phyloP scores from a whole-genome alignment of 2,888 invertebrate species.

The Timandra comae region DNA sequence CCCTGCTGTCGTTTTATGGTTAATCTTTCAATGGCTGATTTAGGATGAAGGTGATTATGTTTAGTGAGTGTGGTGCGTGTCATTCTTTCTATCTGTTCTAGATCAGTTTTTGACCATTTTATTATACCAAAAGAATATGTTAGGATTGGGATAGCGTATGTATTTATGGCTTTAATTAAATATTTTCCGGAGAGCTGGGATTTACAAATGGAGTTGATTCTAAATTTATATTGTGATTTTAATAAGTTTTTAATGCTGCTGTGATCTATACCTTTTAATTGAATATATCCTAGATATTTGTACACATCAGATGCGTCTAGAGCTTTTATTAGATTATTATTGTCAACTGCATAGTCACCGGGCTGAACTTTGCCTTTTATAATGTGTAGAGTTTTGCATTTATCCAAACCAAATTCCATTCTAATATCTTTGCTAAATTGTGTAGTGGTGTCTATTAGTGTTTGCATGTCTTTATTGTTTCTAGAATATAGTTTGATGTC shows the following conservation, averaged over 20 bases:
- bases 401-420: neutral
- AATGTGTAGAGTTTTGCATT: neutral
- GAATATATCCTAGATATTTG: neutral
- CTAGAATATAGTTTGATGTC: neutral
- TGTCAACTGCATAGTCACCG: neutral
- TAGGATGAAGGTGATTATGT: constrained; percentile 4
- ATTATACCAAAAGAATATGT: constrained; percentile 5
- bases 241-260: neutral
- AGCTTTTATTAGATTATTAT: neutral
- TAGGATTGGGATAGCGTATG: constrained; percentile 4
- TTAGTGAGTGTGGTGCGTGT: constrained; percentile 9
- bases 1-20: constrained; percentile 5
- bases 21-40: constrained; percentile 5
- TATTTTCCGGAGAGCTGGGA: neutral
- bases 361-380: neutral
- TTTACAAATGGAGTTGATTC: neutral
- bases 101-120: constrained; percentile 7
- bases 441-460: neutral
- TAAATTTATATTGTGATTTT: neutral
- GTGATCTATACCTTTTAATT: neutral
- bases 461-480: neutral
- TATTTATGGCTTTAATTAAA: constrained; percentile 3
- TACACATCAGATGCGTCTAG: neutral
- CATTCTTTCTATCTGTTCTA: constrained; percentile 5
- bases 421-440: neutral